Percentiles rank a stretch among this genome's conserved stretches.
Evolutionary conservation across 1,140 invertebrate genomes (phyloP).

Genomic region (Apolygus lucorum): DNA sequence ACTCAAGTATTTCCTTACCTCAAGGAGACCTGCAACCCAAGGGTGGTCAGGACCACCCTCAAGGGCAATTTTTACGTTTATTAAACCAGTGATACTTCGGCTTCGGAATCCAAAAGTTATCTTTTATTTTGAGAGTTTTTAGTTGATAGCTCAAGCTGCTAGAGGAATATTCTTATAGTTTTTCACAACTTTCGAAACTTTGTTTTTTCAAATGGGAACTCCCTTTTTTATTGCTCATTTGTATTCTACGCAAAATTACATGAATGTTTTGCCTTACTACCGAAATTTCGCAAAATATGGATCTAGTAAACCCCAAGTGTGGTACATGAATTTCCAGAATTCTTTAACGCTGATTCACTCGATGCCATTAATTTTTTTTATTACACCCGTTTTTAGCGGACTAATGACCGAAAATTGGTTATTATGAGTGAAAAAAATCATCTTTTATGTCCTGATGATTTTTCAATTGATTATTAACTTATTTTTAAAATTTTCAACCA

Average conservation of each 20-base stretch:
- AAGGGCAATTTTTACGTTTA: no score
- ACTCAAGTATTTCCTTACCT: no score
- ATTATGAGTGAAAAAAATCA: neutral
- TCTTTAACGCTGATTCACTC: neutral
- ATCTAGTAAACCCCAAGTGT: neutral
- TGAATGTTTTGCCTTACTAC: neutral
- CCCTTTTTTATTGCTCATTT: neutral
- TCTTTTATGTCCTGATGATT: neutral
- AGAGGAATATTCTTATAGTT: no score
- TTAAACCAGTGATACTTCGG: no score
- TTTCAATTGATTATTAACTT: no score
- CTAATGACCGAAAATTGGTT: neutral
- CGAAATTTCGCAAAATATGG: neutral
- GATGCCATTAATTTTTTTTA: neutral
- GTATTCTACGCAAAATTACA: neutral
- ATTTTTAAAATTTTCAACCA: no score
- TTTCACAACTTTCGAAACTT: no score
- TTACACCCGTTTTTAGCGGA: slow-evolving; percentile 10
- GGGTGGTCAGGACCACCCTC: no score
- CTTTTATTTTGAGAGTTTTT: no score
- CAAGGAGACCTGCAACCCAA: no score
- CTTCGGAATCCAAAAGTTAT: no score
- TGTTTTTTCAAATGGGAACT: neutral
- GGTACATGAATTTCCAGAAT: neutral
- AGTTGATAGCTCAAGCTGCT: no score